These are phyloP conservation scores for Microdon myrmicae DNA, from an alignment of 2,888 invertebrate genomes.

Conservation along the genomic window DNA sequence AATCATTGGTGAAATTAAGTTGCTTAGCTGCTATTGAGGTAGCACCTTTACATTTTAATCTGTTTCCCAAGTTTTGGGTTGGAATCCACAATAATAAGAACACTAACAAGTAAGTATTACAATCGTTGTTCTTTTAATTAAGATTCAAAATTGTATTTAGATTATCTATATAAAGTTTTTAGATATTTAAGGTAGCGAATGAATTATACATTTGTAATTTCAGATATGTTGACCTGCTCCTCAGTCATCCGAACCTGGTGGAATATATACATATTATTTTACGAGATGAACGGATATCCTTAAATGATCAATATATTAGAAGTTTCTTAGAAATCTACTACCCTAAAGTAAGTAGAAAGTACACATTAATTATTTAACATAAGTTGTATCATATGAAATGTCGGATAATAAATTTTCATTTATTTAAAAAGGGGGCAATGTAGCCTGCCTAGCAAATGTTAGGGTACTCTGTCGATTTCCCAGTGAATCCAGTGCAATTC, in stretches of 20 bases:
- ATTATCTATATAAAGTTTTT: conserved; percentile 1
- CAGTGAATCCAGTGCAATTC: too few species aligned
- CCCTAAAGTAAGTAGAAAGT: conserved; percentile 75
- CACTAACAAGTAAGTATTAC: conserved; percentile 63
- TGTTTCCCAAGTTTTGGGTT: conserved; percentile 92
- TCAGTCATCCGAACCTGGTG: conserved; percentile 83
- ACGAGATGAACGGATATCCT: conserved; percentile 85
- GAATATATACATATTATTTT: conserved; percentile 93
- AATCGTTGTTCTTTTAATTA: background rate
- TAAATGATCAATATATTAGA: conserved; percentile 85
- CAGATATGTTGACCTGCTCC: conserved; percentile 82
- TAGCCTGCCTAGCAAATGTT: too few species aligned
- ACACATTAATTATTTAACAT: too few species aligned
- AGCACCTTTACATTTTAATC: conserved; percentile 85
- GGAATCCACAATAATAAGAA: conserved; percentile 77
- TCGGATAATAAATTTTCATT: too few species aligned
- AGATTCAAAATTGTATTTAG: background rate
- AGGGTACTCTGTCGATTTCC: too few species aligned
- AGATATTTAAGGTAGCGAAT: background rate
- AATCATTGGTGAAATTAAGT: conserved; percentile 85
- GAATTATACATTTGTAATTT: conserved; percentile 57
- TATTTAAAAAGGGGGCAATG: too few species aligned
- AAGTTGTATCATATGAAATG: too few species aligned
- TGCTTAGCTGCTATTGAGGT: conserved; percentile 92
- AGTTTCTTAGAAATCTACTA: conserved; percentile 90